Base-by-base conservation (phyloP, 2,888 invertebrate species). In the Scaptomyza reducta region DNA sequence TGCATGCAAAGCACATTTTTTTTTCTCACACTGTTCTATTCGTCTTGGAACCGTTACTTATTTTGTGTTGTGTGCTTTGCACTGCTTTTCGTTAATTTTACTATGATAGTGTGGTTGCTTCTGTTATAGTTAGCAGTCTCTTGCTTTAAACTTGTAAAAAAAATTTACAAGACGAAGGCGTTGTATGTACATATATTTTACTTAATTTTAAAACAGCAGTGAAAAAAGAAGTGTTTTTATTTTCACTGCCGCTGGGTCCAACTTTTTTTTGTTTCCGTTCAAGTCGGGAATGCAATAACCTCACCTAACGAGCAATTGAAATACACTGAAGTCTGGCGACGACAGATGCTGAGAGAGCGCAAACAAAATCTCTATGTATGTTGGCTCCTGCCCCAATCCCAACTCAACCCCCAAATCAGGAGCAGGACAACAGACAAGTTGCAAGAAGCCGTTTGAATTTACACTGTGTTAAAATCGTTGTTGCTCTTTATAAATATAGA, bases 1-100 rank as follows among this genome's bases (percentile, higher is more conserved):
- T 53, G 81, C 71, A 68, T 70, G 77, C 79, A 73, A 81, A 84
- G 89, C 84, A 89, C 88, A 89, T 89, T 86, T 86, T 78, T 70
- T n/a, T 58, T 60, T 60, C 62, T 62, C 75, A 85, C 73, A 79
- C 79, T 75, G 16, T 58, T 47, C 42, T 65, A 40, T 66, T 59
- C 62, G 70, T 50, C 79, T 59, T 42, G 59, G 68, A 81, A 84
- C 83, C 84, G 87, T 88, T 88, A 84, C 75, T 87, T 57, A 46
- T 47, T 66, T 62, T 65, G 53, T 54, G 47, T 70, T 65, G 61
- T 75, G 46, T 70, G 77, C 70, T 65, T 80, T 75, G 65, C 77
- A 80, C 84, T 55, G 67, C 50, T 59, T 63, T 79, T 65, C 72
- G 67, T 68, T 76, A 64, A 74, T 74, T 65, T 74, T 70, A 70